These are phyloP conservation scores for Anoura caudifer DNA, from an alignment of 2,113 vertebrate species.

Conservation along the genomic window DNA sequence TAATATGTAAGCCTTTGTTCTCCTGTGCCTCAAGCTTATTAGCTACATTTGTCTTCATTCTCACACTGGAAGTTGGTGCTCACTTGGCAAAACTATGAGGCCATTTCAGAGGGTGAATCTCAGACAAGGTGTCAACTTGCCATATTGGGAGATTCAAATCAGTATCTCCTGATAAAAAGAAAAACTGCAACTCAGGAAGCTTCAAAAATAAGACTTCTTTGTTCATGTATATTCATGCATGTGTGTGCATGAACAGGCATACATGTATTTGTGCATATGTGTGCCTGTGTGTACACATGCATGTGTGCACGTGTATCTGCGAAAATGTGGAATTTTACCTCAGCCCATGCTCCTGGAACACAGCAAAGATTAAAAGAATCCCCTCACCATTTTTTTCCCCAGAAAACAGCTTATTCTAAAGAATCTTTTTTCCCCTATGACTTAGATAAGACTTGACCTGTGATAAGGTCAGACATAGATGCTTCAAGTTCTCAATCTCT, in stretches of 20 bases:
- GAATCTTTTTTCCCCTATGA: neutral
- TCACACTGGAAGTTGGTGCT: neutral
- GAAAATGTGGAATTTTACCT: neutral
- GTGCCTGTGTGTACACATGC: fast-evolving
- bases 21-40: neutral
- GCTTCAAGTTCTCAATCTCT: neutral
- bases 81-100: neutral
- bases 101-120: neutral
- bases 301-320: neutral
- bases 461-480: neutral
- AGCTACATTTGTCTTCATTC: neutral
- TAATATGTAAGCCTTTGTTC: neutral
- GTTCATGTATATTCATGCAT: neutral
- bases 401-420: neutral
- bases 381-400: neutral
- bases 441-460: neutral
- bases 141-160: neutral
- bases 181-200: neutral
- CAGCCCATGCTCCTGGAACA: neutral
- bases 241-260: too few relatives aligned
- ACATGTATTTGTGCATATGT: too few relatives aligned
- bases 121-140: neutral
- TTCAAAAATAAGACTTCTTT: neutral
- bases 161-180: neutral
- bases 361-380: neutral